These are phyloP conservation scores for Pseudomyrmex sp. DNA, from an alignment of 1,140 invertebrate genomes.

Conservation along the genomic window DNA sequence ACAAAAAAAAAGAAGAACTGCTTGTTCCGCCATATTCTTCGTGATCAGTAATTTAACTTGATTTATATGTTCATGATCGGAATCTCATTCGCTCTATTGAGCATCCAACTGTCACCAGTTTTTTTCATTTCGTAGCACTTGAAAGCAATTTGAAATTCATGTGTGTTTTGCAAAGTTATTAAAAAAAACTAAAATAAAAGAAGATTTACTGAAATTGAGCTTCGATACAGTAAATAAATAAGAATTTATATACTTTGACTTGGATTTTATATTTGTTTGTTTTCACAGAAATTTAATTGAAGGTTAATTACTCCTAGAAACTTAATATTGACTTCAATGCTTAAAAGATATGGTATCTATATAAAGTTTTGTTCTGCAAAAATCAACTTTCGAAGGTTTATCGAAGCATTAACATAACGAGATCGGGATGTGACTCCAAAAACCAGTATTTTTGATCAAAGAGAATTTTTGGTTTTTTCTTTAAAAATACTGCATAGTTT, in stretches of 20 bases:
- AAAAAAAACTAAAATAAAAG: constrained; percentile 20
- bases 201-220: constrained; percentile 7
- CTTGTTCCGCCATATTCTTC: constrained; percentile 2
- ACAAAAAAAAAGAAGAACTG: not conserved
- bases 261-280: constrained; percentile 29
- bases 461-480: too few species aligned
- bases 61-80: constrained; percentile 16
- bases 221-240: not conserved
- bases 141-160: not conserved
- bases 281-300: too few species aligned
- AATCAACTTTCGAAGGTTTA: not conserved
- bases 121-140: not conserved
- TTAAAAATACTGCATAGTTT: too few species aligned
- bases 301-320: not conserved
- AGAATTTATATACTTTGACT: constrained; percentile 18
- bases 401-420: too few species aligned
- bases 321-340: not conserved
- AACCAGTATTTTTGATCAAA: too few species aligned
- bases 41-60: not conserved
- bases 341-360: not conserved
- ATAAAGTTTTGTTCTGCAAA: not conserved
- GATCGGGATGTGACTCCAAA: too few species aligned
- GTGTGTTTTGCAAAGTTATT: constrained; percentile 26
- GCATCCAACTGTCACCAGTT: not conserved
- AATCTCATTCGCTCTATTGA: constrained; percentile 14